These are phyloP conservation scores for Ochlodes sylvanus DNA, from an alignment of 2,888 invertebrate genomes.

Conservation along the genomic window DNA sequence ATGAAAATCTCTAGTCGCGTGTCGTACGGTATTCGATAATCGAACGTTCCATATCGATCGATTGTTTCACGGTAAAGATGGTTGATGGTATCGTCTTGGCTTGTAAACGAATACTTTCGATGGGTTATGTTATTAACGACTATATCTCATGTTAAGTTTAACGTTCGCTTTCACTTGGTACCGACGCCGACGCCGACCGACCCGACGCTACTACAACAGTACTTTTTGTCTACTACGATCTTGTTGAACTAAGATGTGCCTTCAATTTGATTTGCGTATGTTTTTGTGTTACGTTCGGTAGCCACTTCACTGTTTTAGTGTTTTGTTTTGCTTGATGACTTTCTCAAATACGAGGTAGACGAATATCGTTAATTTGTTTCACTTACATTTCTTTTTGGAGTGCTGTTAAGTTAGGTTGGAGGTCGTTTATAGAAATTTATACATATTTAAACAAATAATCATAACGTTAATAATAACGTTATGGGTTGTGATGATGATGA, in stretches of 20 bases:
- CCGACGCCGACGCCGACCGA: constrained; percentile 37
- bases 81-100: not conserved
- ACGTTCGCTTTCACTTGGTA: constrained; percentile 65
- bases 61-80: constrained; percentile 25
- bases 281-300: too few species aligned
- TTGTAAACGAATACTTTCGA: constrained; percentile 50
- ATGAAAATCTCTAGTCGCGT: constrained; percentile 23
- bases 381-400: too few species aligned
- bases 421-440: too few species aligned
- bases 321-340: too few species aligned
- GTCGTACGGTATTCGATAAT: constrained; percentile 18
- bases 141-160: constrained; percentile 64
- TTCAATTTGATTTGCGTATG: not conserved
- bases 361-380: too few species aligned
- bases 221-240: constrained; percentile 19
- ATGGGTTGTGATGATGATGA: too few species aligned
- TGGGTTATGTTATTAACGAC: constrained; percentile 59
- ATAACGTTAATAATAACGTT: too few species aligned
- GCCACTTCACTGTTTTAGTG: too few species aligned
- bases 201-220: constrained; percentile 27
- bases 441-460: too few species aligned
- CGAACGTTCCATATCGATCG: constrained; percentile 17
- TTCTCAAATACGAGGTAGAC: too few species aligned
- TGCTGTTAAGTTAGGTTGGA: too few species aligned
- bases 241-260: not conserved